Evolutionary conservation across 2,888 invertebrate genomes (phyloP), one percentile per base, ranked within the genome.

Genomic region (Cinara cedri): DNA sequence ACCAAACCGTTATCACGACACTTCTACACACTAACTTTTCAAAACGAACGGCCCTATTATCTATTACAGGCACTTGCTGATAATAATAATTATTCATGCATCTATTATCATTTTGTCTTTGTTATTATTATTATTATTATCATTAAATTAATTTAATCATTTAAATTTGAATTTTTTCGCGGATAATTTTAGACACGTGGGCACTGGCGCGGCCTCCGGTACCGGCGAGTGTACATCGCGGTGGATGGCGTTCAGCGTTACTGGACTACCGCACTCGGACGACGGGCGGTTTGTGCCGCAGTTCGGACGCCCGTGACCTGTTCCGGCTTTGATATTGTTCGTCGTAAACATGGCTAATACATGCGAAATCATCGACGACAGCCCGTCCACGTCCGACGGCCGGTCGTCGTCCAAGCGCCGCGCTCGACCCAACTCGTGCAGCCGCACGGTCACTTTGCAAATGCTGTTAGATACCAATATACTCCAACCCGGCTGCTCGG

Each of bases 391-490:
- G 16, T 44, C 65, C 6, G 34, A 34, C 34, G 13, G 51, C 70
- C 16, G 11, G 42, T 34, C 13, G 42, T 6, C 34, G 60, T 19
- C 57, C 9, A 72, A 26, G 49, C 72, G 72, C 1, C 72, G 72
- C n/a, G 3, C 72, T 62, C 26, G 62, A 16, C 46, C 21, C 19
- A 34, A 34, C 3, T 34, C 49, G 83, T 84, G 88, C 90, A 19
- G 90, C 90, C 1, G 88, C 90, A 83, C 91, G 91, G 81, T 96
- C 19, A 95, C 95, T 13, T 87, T 96, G 82, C 93, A 93, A 86
- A 96, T 94, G 90, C 87, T 96, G 66, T 88, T 96, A 85, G 90
- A 92, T 83, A 95, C 95, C 76, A 93, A 93, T 85, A 91, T 96
- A 85, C 88, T 96, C 82, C 91, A 93, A 84, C 92, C 95, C 65